phyloP scores from a whole-genome alignment of 2,888 invertebrate genomes.

The Chrysotoxum bicinctum region DNA sequence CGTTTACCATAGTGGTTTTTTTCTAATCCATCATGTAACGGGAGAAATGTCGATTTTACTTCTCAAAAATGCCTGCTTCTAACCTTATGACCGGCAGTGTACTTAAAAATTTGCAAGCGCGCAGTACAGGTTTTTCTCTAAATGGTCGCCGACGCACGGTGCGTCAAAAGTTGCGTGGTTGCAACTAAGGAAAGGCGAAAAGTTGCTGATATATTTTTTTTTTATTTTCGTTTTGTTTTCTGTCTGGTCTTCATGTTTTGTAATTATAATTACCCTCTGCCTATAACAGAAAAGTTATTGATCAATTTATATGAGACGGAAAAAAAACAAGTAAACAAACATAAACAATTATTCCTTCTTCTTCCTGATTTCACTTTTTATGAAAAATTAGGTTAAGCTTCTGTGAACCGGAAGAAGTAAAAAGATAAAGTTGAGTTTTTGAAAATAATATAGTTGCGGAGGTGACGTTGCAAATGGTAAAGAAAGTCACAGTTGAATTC shows the following conservation, averaged over 20 bases:
- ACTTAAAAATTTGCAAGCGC: background rate
- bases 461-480: background rate
- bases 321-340: conserved; percentile 15
- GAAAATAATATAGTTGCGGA: background rate
- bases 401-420: conserved; percentile 44
- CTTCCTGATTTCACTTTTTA: conserved; percentile 71
- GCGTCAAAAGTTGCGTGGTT: conserved; percentile 48
- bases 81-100: too few species aligned
- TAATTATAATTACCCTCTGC: conserved; percentile 52
- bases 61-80: too few species aligned
- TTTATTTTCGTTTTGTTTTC: conserved; percentile 9
- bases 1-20: too few species aligned
- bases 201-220: conserved; percentile 5
- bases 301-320: conserved; percentile 27
- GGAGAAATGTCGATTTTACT: too few species aligned
- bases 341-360: conserved; percentile 43
- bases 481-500: background rate
- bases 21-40: too few species aligned
- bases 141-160: conserved; percentile 11
- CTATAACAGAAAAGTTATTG: conserved; percentile 54
- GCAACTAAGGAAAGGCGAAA: conserved; percentile 22
- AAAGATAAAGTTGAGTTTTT: background rate
- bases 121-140: conserved; percentile 43
- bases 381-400: conserved; percentile 54
- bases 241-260: conserved; percentile 64